These are phyloP conservation scores for Sciurus niger DNA, from an alignment of 2,113 vertebrate genomes.

Conservation along the genomic window DNA sequence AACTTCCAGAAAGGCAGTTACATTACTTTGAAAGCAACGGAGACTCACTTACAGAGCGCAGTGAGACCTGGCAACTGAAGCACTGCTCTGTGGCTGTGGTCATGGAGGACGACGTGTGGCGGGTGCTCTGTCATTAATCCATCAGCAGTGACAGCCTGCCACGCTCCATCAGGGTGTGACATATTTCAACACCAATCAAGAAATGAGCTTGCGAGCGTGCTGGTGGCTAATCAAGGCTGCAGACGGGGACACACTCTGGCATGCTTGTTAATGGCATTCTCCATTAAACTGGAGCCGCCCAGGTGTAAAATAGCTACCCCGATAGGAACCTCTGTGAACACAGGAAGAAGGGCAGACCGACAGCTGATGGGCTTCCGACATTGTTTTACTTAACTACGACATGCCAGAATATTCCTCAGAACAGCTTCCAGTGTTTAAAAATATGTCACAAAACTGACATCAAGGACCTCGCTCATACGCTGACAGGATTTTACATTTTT, in stretches of 20 bases:
- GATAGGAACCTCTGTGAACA: background rate
- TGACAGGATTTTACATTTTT: conserved; percentile 77
- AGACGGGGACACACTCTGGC: conserved; percentile 74
- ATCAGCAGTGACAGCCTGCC: conserved; percentile 81
- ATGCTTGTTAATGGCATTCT: conserved; percentile 71
- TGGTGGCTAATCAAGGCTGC: conserved; percentile 84
- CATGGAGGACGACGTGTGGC: conserved; percentile 75
- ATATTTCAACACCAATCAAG: conserved; percentile 87
- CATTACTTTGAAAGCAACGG: background rate
- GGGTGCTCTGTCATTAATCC: conserved; percentile 87
- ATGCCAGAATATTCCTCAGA: conserved; percentile 52
- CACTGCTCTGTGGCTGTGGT: conserved; percentile 66
- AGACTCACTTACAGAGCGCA: accelerated
- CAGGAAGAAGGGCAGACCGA: conserved; percentile 61
- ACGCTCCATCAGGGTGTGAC: conserved; percentile 84
- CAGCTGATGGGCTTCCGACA: conserved; percentile 66
- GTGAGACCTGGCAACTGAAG: background rate
- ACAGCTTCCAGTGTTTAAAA: conserved; percentile 72
- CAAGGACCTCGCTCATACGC: conserved; percentile 44
- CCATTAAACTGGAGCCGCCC: conserved; percentile 73
- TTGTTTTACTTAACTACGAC: conserved; percentile 44
- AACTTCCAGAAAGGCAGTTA: background rate
- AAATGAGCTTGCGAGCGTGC: conserved; percentile 70
- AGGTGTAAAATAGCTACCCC: conserved; percentile 68
- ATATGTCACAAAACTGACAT: conserved; percentile 76